phyloP scores from a whole-genome alignment of 2,113 vertebrate genomes.

The Galbula dea region DNA sequence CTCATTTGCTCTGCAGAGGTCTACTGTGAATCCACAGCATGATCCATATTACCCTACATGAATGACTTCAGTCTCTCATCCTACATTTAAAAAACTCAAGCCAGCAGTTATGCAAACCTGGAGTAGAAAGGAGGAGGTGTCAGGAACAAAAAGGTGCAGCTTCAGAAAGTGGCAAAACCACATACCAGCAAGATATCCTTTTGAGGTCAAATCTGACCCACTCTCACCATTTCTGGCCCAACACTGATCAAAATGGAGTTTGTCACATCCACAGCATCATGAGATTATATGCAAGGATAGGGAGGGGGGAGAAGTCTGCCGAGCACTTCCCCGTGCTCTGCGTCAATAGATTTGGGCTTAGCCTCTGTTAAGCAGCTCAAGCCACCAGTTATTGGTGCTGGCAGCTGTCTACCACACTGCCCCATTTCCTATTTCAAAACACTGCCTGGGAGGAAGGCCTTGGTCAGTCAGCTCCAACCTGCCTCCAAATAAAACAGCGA shows the following conservation, averaged over 20 bases:
- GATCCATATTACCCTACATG: background rate
- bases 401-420: slow-evolving; percentile 52
- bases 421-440: slow-evolving; percentile 33
- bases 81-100: background rate
- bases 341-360: slow-evolving; percentile 79
- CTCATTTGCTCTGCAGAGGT: background rate
- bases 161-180: background rate
- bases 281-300: slow-evolving; percentile 67
- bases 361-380: slow-evolving; percentile 69
- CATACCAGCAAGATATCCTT: background rate
- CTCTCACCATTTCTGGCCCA: background rate
- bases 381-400: slow-evolving; percentile 36
- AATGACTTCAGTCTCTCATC: background rate
- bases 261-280: slow-evolving; percentile 20
- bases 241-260: slow-evolving; percentile 54
- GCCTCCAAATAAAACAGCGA: background rate
- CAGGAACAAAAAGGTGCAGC: background rate
- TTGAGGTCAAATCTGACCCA: background rate
- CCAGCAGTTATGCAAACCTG: background rate
- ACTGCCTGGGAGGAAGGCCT: background rate
- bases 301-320: slow-evolving; percentile 63
- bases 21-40: background rate
- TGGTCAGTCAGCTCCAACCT: background rate
- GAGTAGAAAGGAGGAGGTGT: background rate
- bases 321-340: slow-evolving; percentile 59